phyloP scores from a whole-genome alignment of 2,797 vertebrate species.

The Sebastes paucispinis region DNA sequence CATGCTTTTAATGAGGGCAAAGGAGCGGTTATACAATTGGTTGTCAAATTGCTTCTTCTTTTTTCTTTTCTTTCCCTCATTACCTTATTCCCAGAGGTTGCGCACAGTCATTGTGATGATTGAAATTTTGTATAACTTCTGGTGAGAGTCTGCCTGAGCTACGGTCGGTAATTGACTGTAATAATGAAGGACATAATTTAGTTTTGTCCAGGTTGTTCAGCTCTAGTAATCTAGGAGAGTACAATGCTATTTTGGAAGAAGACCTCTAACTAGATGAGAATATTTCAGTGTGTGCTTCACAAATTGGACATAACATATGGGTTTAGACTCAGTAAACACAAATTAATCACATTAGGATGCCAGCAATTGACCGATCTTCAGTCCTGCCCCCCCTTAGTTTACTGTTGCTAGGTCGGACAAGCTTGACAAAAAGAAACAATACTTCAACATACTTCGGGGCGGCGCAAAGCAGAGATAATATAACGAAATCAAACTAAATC shows the following conservation, averaged over 20 bases:
- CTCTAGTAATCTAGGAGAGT: neutral
- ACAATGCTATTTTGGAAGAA: neutral
- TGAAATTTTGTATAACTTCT: neutral
- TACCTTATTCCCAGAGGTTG: neutral
- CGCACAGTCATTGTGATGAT: constrained; percentile 2
- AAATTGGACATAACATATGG: neutral
- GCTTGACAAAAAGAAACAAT: too few species aligned
- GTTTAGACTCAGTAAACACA: neutral
- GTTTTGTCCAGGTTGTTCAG: neutral
- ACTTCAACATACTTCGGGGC: too few species aligned
- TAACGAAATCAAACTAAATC: too few species aligned
- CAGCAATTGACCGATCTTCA: neutral
- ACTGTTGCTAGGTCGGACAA: too few species aligned
- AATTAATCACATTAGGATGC: neutral
- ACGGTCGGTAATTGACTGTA: neutral
- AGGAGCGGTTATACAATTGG: constrained; percentile 10
- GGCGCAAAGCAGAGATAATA: too few species aligned
- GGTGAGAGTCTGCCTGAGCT: neutral
- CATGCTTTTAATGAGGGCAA: constrained; percentile 30
- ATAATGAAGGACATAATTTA: neutral
- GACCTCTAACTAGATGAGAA: neutral
- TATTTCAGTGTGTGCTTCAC: neutral
- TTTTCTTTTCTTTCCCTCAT: neutral
- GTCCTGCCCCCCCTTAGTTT: too few species aligned
- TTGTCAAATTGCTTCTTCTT: constrained; percentile 2